These are phyloP conservation scores for Andrena marginata DNA, from an alignment of 2,888 invertebrate genomes.

Conservation along the genomic window DNA sequence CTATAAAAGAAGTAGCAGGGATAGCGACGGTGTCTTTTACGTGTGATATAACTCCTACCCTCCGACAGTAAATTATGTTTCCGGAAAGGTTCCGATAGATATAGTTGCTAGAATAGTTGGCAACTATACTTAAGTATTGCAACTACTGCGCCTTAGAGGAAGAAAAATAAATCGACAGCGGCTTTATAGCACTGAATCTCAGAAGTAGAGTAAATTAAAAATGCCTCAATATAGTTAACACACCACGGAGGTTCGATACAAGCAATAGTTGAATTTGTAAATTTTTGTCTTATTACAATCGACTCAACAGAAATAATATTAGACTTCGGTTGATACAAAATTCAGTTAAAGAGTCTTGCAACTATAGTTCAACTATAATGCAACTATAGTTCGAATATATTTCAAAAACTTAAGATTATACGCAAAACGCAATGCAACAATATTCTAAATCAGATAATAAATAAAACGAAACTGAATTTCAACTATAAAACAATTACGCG, in stretches of 20 bases:
- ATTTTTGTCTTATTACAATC: too few species aligned
- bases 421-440: background rate
- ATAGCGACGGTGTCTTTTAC: too few species aligned
- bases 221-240: background rate
- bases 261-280: too few species aligned
- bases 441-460: background rate
- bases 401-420: background rate
- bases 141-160: background rate
- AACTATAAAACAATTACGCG: background rate
- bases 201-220: background rate
- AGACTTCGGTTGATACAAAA: too few species aligned
- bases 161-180: background rate
- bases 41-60: background rate
- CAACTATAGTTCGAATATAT: background rate
- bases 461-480: background rate
- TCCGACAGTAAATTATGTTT: background rate
- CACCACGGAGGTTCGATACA: too few species aligned
- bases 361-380: background rate
- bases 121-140: background rate
- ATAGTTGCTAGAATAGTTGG: slow-evolving; percentile 14
- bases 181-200: background rate
- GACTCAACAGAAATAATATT: too few species aligned
- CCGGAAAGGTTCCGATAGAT: background rate
- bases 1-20: too few species aligned
- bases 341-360: too few species aligned